Conservation (phyloP, 1,140 invertebrate species). For the Batillaria attramentaria region DNA sequence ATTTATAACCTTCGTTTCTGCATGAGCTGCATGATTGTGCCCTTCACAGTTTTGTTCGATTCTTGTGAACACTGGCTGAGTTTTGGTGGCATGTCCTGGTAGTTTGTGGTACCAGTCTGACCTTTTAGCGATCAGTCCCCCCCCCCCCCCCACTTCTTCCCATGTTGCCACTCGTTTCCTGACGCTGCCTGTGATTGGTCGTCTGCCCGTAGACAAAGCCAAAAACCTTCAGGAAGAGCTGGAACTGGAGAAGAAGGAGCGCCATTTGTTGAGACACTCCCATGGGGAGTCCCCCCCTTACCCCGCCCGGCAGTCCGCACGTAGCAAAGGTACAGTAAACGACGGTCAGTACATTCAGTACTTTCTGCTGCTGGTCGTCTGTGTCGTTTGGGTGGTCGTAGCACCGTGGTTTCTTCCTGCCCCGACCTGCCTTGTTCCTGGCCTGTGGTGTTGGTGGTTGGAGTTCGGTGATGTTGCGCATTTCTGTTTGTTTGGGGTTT, state of each 20-base stretch:
- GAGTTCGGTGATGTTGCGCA: not conserved
- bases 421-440: not conserved
- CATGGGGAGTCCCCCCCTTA: slow-evolving; percentile 42
- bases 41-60: too few relatives aligned
- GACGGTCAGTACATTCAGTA: not conserved
- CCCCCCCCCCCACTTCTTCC: too few relatives aligned
- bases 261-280: slow-evolving; percentile 32
- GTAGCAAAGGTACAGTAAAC: slow-evolving; percentile 45
- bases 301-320: slow-evolving; percentile 29
- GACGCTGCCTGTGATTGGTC: slow-evolving; percentile 13
- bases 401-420: too few relatives aligned
- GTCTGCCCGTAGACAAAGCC: slow-evolving; percentile 58
- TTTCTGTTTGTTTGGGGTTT: not conserved
- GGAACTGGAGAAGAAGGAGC: slow-evolving; percentile 49
- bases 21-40: too few relatives aligned
- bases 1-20: too few relatives aligned
- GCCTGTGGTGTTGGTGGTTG: not conserved
- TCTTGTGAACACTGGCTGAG: too few relatives aligned
- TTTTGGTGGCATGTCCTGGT: too few relatives aligned
- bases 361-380: not conserved
- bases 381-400: not conserved
- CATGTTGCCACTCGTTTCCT: too few relatives aligned
- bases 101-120: too few relatives aligned
- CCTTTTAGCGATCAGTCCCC: too few relatives aligned
- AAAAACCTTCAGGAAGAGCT: slow-evolving; percentile 58